Conservation (phyloP, 2,113 vertebrate genomes). For the Rhynchopsitta pachyrhyncha region DNA sequence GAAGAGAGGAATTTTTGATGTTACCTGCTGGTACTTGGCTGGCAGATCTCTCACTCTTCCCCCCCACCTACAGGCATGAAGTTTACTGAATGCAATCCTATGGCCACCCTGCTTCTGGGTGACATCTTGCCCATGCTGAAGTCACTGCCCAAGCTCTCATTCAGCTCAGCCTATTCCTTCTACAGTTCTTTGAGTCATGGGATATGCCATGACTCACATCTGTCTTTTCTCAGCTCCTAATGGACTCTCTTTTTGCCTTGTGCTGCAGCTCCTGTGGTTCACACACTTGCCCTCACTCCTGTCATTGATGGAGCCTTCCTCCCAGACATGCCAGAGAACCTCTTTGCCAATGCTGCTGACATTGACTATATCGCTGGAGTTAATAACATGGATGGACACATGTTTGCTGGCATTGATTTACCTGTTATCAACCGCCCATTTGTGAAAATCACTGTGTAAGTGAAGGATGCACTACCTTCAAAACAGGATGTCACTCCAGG, state of each 20-base stretch:
- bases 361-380: slow-evolving; percentile 85
- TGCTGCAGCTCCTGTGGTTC: slow-evolving; percentile 76
- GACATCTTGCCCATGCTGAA: neutral
- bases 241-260: neutral
- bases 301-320: slow-evolving; percentile 92
- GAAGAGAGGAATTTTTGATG: neutral
- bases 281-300: slow-evolving; percentile 77
- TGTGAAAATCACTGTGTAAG: slow-evolving; percentile 74
- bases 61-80: too few species aligned
- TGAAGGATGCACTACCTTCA: neutral
- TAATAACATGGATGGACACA: slow-evolving; percentile 91
- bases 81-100: neutral
- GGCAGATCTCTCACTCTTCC: neutral
- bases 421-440: slow-evolving; percentile 77
- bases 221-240: neutral
- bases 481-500: neutral
- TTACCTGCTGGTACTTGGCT: neutral
- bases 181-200: neutral
- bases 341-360: slow-evolving; percentile 84
- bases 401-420: slow-evolving; percentile 82
- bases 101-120: neutral
- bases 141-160: neutral
- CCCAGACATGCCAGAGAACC: slow-evolving; percentile 77
- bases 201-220: neutral
- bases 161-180: neutral